Evolutionary conservation across 2,113 vertebrate genomes (phyloP).

Genomic region (Amphilophus citrinellus): DNA sequence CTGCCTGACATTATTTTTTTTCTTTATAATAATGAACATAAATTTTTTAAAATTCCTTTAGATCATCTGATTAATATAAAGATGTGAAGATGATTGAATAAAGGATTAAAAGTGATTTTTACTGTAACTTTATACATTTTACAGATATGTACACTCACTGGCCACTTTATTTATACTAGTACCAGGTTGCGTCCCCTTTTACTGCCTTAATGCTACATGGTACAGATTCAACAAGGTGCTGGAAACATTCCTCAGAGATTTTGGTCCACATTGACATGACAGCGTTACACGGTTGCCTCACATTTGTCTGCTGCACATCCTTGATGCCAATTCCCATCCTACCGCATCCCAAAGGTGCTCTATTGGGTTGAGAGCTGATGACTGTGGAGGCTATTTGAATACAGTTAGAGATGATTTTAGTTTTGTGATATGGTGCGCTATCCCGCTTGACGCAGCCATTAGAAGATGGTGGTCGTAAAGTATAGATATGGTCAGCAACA

Average conservation of each 20-base stretch:
- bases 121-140: neutral
- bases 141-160: neutral
- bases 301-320: neutral
- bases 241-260: neutral
- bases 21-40: neutral
- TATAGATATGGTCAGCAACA: too few species aligned
- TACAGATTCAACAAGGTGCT: neutral
- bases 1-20: neutral
- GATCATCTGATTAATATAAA: neutral
- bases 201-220: neutral
- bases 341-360: too few species aligned
- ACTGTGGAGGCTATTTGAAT: neutral
- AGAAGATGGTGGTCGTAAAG: neutral
- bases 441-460: neutral
- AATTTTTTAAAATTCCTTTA: neutral
- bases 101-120: neutral
- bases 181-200: neutral
- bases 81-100: neutral
- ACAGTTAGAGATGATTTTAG: neutral
- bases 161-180: neutral
- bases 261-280: neutral
- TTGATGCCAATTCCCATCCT: neutral
- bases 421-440: neutral
- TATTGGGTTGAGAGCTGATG: neutral
- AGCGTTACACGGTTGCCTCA: neutral